Evolutionary conservation across 2,888 invertebrate species (phyloP), one percentile per base, ranked within the genome.

Genomic region (Schizotus pectinicornis): DNA sequence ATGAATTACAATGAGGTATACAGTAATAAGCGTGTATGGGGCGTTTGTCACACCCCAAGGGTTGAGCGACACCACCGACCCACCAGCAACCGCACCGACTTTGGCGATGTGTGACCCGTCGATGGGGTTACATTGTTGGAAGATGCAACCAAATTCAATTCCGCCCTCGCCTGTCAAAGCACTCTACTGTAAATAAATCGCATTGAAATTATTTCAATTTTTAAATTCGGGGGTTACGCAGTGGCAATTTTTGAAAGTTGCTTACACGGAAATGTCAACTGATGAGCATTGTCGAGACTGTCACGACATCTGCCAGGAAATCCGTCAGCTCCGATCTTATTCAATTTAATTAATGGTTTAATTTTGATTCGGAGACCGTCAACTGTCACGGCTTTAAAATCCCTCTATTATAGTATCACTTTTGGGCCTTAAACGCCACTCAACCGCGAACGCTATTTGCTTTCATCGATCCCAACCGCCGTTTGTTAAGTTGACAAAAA

Each of bases 221-320:
- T 78, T 74, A 76, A 77, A 76, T 74, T 75, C 69, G 69, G 67
- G 63, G 69, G 70, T 71, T 67, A 69, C 69, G 67, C 69, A 64
- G 67, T 45, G 32, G 70, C 73, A 71, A 74, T 73, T 75, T 74
- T 77, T 68, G 65, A 76, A 77, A 75, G 68, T 75, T 71, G 72
- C 67, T 73, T 74, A 71, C 70, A 71, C 77, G 77, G 77, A 78
- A 78, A 76, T 74, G 74, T 73, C 74, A 73, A 72, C 74, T 74
- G 75, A 75, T 74, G 75, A 70, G 71, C 71, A 75, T 78, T 77
- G 76, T 77, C 63, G 71, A 56, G 68, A 73, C 71, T 74, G 77
- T 74, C 75, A 73, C 69, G 77, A 77, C 78, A 78, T 79, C 78
- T 78, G 79, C 75, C 76, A 77, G 79, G 78, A 79, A 74, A 78